These are phyloP conservation scores for Hippocampus zosterae DNA, from an alignment of 2,113 vertebrate species.

Conservation along the genomic window DNA sequence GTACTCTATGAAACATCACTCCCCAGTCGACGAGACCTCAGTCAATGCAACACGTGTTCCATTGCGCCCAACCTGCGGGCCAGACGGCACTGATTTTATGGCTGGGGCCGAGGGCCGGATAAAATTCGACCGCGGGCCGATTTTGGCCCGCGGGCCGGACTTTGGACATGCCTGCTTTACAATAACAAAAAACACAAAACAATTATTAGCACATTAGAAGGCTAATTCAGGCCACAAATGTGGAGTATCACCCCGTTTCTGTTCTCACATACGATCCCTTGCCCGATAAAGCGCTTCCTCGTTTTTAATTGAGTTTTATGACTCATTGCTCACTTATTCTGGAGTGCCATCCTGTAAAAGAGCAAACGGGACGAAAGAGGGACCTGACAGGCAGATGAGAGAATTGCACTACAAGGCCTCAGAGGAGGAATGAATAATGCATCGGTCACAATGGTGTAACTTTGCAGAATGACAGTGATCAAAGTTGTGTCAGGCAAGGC, in stretches of 20 bases:
- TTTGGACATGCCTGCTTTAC: too few relatives aligned
- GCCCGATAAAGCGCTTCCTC: not conserved
- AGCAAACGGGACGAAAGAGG: constrained; percentile 41
- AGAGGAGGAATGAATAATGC: constrained; percentile 62
- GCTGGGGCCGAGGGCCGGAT: too few relatives aligned
- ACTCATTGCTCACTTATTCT: not conserved
- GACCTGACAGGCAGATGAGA: constrained; percentile 56
- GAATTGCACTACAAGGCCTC: constrained; percentile 59
- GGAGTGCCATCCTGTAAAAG: not conserved
- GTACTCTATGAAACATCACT: too few relatives aligned
- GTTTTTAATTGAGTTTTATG: constrained; percentile 1
- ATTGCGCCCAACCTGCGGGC: too few relatives aligned
- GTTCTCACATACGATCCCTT: not conserved
- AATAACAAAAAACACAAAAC: too few relatives aligned
- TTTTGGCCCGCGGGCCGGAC: too few relatives aligned
- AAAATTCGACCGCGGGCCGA: too few relatives aligned
- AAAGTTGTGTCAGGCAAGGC: constrained; percentile 65
- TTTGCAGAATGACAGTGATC: constrained; percentile 68
- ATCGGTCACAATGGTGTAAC: constrained; percentile 60
- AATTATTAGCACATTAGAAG: not conserved
- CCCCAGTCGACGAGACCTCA: too few relatives aligned
- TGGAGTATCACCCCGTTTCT: not conserved
- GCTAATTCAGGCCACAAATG: not conserved
- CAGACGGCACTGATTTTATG: too few relatives aligned
- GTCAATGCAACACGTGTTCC: too few relatives aligned